A percentile compares a stretch with the other conserved stretches of the same genome.
Conservation (phyloP, 2,797 vertebrate genomes). For the Macropodus opercularis region DNA sequence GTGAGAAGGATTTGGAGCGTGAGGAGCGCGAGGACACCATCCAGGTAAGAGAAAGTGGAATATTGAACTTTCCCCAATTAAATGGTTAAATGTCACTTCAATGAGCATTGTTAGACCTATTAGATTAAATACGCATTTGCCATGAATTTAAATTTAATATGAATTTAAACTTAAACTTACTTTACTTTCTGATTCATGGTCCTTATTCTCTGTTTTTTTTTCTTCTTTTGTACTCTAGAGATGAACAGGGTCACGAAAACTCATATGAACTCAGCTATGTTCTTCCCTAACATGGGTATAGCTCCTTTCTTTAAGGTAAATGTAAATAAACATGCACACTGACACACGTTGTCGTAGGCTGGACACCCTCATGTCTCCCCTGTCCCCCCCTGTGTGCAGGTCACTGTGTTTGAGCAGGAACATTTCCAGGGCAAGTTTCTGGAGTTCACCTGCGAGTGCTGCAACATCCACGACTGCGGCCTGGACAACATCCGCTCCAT, state of each 20-base stretch:
- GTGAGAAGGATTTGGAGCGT: slow-evolving; percentile 47
- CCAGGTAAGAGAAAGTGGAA: slow-evolving; percentile 59
- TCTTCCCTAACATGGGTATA: slow-evolving; percentile 54
- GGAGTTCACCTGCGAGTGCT: slow-evolving; percentile 77
- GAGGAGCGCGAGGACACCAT: slow-evolving; percentile 39
- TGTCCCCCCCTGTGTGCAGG: slow-evolving; percentile 38
- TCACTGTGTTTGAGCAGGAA: slow-evolving; percentile 76
- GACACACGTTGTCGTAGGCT: background rate
- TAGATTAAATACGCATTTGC: background rate
- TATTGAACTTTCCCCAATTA: background rate
- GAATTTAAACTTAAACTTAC: no score
- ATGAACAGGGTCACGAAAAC: slow-evolving; percentile 65
- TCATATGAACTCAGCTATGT: slow-evolving; percentile 53
- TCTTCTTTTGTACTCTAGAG: slow-evolving; percentile 22
- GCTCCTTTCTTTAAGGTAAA: slow-evolving; percentile 72
- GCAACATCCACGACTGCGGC: slow-evolving; percentile 77
- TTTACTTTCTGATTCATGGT: background rate
- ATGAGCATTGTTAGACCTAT: background rate
- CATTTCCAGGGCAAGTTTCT: slow-evolving; percentile 75
- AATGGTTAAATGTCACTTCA: background rate
- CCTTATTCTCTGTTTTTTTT: slow-evolving; percentile 10
- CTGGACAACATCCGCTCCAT: slow-evolving; percentile 80
- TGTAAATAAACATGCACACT: slow-evolving; percentile 7
- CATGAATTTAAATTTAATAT: background rate
- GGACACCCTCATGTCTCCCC: background rate